Base-by-base conservation (phyloP, 2,888 invertebrate species). In the Bembecia ichneumoniformis region DNA sequence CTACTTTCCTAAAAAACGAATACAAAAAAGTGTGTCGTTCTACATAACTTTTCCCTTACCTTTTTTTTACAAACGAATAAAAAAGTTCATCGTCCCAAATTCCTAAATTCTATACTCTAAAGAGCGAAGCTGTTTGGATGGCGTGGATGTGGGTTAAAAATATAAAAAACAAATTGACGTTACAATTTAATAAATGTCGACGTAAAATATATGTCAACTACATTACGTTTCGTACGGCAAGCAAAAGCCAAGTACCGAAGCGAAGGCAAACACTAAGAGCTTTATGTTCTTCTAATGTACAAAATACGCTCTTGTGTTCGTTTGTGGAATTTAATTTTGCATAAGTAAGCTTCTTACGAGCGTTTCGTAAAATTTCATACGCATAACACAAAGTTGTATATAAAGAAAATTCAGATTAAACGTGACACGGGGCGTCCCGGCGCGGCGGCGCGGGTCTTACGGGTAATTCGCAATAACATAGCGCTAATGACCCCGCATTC, bases 401-500 rank as follows among this genome's bases (percentile, higher is more conserved):
- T 64, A 66, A 68, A 66, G 75, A 71, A 78, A 78, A 79, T 77
- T 78, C 74, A 73, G 70, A 77, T 78, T 74, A 78, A 77, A 80
- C 75, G 72, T 72, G 76, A 76, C 76, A 73, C 55, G 52, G 58
- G 58, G 59, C 63, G 65, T 65, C 67, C 68, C 62, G 57, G n/a
- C n/a, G n/a, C n/a, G n/a, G 58, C 58, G 60, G 62, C 40, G 14
- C 59, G 62, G 66, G 71, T 73, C 71, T 74, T 71, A 68, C 63
- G 68, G 74, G 74, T 74, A 76, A 79, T 77, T 82, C 76, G 80
- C 77, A 82, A 80, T 82, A 82, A 82, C 82, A 79, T 68, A 70
- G 77, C 81, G 74, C 82, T 84, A 84, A 84, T 83, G 83, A 83
- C 70, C 74, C 71, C 60, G 70, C 74, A 82, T 82, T 83, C 82